These are phyloP conservation scores for Podarcis lilfordi DNA, from an alignment of 2,797 vertebrate species.

Conservation along the genomic window DNA sequence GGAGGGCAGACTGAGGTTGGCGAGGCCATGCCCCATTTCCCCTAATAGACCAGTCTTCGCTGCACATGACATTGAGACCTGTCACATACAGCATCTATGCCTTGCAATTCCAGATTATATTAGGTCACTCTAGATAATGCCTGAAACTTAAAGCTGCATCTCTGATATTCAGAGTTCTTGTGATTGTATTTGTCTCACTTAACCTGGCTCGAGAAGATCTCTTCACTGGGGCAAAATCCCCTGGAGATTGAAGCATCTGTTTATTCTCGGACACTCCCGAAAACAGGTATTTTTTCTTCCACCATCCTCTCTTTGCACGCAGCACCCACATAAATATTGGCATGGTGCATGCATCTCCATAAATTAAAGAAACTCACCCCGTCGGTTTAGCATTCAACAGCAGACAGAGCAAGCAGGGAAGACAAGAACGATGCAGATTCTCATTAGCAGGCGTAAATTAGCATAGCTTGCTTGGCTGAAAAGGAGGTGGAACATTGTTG, in stretches of 20 bases:
- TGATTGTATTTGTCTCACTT: slow-evolving; percentile 25
- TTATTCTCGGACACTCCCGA: neutral
- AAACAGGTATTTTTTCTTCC: fast-evolving
- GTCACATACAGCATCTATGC: neutral
- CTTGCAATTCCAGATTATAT: neutral
- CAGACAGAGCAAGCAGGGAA: slow-evolving; percentile 17
- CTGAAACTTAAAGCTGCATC: neutral
- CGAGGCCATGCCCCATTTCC: too few species aligned
- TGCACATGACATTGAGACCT: neutral
- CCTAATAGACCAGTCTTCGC: too few species aligned
- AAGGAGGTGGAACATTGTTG: neutral
- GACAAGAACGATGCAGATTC: neutral
- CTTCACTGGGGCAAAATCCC: slow-evolving; percentile 15
- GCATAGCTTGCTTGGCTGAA: neutral
- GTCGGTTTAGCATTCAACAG: neutral
- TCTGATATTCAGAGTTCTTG: neutral
- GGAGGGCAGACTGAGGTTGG: too few species aligned
- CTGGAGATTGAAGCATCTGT: neutral
- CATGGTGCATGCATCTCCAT: slow-evolving; percentile 40
- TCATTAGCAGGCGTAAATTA: neutral
- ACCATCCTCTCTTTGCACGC: neutral
- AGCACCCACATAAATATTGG: slow-evolving; percentile 21
- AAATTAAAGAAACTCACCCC: slow-evolving; percentile 3
- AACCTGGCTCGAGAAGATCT: slow-evolving; percentile 3
- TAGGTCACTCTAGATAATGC: neutral